Base-by-base conservation (phyloP, 2,113 vertebrate species). In the Gymnarchus niloticus region DNA sequence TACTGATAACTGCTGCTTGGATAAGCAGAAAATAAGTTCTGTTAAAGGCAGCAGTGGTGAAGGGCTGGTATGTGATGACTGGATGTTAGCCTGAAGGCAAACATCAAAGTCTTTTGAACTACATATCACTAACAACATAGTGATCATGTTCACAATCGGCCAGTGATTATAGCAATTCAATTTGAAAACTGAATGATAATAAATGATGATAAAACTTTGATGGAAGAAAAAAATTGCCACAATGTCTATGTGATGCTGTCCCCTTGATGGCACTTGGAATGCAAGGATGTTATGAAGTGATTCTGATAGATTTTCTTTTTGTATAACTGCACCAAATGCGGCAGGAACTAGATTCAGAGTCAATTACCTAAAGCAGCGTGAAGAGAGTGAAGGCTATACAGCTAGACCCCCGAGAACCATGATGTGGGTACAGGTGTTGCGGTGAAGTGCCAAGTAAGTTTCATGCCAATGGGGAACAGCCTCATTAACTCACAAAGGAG, bases 401-500 rank as follows among this genome's bases (percentile, higher is more conserved):
- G 41, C 19, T 28, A 25, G 21, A 17, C 69, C 69, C 25, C 10
- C 12, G 52, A 85, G 51, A 33, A 56, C 28, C 23, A 4, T 23
- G 10, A 25, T 80, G 52, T 3, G 37, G 37, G 84, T 80, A 48
- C 52, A 78, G 84, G 69, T 85, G 69, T 41, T 78, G 84, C 51
- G 23, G 73, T 56, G 84, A 85, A 25, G 8, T 57, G 73, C 69
- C 84, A 78, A 80, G 83, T 84, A 84, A 84, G 46, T 73, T 54
- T 21, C 46, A 14, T 41, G 48, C 83, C 83, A 84, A 9, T 5
- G 17, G 37, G 84, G 52, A 85, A 23, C 84, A 44, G 84, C 52
- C 84, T 85, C 84, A 80, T 85, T 57, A 78, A 78, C 84, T 85
- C 84, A 78, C 65, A 56, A 77, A 76, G 49, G 73, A 56, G 73